Base-by-base conservation (phyloP, 2,888 invertebrate species). In the Pedicia rivosa region DNA sequence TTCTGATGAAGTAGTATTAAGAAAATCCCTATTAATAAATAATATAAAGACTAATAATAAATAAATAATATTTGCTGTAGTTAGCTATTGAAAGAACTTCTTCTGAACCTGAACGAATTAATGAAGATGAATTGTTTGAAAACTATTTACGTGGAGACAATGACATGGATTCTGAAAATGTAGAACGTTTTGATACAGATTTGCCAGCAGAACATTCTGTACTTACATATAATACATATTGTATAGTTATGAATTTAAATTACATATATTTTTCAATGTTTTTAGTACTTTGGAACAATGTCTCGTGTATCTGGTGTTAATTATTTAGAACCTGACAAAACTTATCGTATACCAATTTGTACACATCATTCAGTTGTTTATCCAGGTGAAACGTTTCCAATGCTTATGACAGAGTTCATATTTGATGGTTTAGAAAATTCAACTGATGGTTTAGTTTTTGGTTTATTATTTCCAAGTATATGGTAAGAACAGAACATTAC, bases 381-480 rank as follows among this genome's bases (percentile, higher is more conserved):
- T 44, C 86, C 87, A 6, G 83, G 83, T 2, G 83, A 84, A 57
- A 80, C 76, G 2, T 57, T 87, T 16, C 86, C 86, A 0, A 65
- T 87, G 43, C 72, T 61, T 49, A 53, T 77, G 28, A 64, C 74
- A 4, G 63, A 62, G 16, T 48, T 48, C 39, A 47, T 57, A 10
- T 55, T 56, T 16, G 52, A 57, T 32, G 47, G 50, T 1, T 46
- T 47, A 14, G 41, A 48, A 38, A 52, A 54, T 40, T 46, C 51
- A 20, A 46, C 52, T 3, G 56, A 55, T 38, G 62, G 59, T 3
- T 38, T 57, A 2, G 46, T 59, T 9, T 59, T 62, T 44, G 62
- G 57, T 4, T 49, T 62, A n/a, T 54, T 54, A 8, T 59, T 61
- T 36, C 54, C 55, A n/a, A n/a, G n/a, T n/a, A n/a, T n/a, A n/a